phyloP scores from a whole-genome alignment of 2,113 vertebrate genomes.

The Petromus typicus region DNA sequence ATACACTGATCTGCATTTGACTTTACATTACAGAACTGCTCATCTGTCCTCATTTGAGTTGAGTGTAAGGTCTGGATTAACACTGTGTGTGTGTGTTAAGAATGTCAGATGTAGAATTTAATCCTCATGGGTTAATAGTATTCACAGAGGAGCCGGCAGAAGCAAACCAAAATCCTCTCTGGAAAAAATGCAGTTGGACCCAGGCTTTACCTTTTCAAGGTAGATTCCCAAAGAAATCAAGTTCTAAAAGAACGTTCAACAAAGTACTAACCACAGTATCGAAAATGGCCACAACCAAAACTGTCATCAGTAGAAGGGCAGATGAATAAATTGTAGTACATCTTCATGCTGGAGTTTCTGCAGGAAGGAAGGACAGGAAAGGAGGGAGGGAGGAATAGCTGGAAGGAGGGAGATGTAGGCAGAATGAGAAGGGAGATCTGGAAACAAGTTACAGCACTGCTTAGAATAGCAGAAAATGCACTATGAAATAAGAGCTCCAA shows the following conservation, averaged over 20 bases:
- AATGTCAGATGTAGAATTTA: neutral
- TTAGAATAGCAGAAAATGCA: neutral
- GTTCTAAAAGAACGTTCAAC: neutral
- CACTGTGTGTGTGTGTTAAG: neutral
- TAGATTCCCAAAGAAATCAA: neutral
- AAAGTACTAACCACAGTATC: neutral
- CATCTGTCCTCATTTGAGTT: neutral
- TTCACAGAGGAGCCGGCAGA: neutral
- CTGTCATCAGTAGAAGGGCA: neutral
- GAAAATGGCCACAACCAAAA: neutral
- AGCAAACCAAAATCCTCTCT: slow-evolving; percentile 1
- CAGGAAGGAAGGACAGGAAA: neutral
- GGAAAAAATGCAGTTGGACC: neutral
- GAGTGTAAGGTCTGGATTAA: slow-evolving; percentile 2
- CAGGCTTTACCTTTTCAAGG: neutral
- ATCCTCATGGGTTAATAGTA: neutral
- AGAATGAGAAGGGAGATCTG: neutral
- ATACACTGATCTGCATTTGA: neutral
- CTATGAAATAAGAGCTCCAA: neutral
- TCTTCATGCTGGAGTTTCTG: neutral
- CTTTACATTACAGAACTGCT: neutral
- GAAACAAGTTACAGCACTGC: neutral
- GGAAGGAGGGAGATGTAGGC: neutral
- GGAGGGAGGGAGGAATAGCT: neutral
- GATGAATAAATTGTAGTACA: neutral